Base-by-base conservation (phyloP, 2,113 vertebrate genomes). In the Macquaria ambigua region DNA sequence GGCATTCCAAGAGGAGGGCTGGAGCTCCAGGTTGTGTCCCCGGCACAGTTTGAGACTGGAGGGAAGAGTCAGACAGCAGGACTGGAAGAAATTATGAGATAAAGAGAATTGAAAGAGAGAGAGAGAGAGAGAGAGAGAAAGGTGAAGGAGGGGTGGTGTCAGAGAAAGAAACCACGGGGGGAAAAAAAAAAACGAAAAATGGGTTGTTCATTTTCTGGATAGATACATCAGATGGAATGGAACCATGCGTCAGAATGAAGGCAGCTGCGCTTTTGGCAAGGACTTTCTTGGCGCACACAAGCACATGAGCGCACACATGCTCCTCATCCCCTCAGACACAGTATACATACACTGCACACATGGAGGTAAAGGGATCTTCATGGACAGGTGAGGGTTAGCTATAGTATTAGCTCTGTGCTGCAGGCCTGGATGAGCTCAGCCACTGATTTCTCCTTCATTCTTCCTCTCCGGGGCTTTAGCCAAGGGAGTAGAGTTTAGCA, bases 251-350 rank as follows among this genome's bases (percentile, higher is more conserved):
- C 91, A 93, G 93, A 90, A 79, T 76, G 91, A 94, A 96, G 95
- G 93, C 92, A 96, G 94, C 92, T 95, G 93, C 82, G 91, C 95
- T 97, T 87, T 94, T 90, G 93, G 96, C 96, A 96, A 97, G 94
- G 94, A 93, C 91, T 90, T 71, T 85, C 86, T 94, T 93, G 93
- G 93, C 92, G 41, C 77, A 74, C 62, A 50, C 71, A 43, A 76
- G 91, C 76, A 92, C 92, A 82, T n/a, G 59, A 83, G 77, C 62
- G 58, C 90, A 90, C 84, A 82, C 69, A 83, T 70, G 53, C 71
- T 74, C 79, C 34, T 23, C 64, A 81, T 68, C 64, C 55, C 59
- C 69, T 41, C 71, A 70, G 41, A 77, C 41, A 80, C 83, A 79
- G 43, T 56, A 34, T 68, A 67, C 62, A 77, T 59, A 91, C 91